Conservation (phyloP, 2,797 vertebrate species). For the Sarcoramphus papa region DNA sequence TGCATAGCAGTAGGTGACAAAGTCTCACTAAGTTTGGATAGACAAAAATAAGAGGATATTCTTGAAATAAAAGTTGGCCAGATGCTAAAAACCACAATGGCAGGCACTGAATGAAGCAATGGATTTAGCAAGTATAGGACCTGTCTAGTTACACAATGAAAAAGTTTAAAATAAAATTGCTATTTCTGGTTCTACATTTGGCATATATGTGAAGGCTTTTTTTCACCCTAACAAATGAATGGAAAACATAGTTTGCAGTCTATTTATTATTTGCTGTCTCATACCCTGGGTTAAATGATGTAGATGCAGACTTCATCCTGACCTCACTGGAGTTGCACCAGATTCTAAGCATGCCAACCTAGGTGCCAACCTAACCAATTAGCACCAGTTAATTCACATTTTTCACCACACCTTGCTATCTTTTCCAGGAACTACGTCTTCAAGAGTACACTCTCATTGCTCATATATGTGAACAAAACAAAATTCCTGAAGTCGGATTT, state of each 20-base stretch:
- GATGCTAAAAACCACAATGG: not conserved
- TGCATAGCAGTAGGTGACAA: not conserved
- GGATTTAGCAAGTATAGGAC: not conserved
- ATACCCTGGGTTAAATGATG: not conserved
- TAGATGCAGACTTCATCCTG: not conserved
- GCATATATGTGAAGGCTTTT: not conserved
- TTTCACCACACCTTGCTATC: not conserved
- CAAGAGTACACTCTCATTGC: not conserved
- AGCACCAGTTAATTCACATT: not conserved
- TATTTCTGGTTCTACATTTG: not conserved
- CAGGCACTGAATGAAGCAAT: not conserved
- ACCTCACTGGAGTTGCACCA: not conserved
- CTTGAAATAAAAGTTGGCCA: slow-evolving; percentile 1
- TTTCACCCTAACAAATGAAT: not conserved
- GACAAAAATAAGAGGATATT: not conserved
- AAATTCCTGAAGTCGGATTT: not conserved
- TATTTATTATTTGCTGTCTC: not conserved
- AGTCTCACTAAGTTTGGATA: not conserved
- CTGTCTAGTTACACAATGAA: not conserved
- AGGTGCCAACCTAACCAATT: not conserved
- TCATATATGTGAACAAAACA: not conserved
- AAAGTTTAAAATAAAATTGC: not conserved
- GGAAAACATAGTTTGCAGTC: not conserved
- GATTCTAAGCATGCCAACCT: not conserved
- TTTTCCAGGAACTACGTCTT: not conserved